These are phyloP conservation scores for Leptopilina syphax DNA, from an alignment of 2,888 invertebrate species.

Conservation along the genomic window DNA sequence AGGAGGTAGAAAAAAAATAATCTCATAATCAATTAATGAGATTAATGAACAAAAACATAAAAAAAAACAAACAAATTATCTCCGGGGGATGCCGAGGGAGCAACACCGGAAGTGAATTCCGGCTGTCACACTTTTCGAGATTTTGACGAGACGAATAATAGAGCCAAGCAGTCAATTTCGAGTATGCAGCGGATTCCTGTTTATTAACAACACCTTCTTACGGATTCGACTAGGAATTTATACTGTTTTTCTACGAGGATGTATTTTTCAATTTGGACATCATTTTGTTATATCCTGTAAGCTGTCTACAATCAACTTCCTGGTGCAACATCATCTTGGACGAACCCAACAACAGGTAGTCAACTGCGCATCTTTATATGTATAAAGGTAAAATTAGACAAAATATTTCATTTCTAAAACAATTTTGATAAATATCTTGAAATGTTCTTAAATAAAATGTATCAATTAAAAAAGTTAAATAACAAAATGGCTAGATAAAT, in stretches of 20 bases:
- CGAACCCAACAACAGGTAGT: neutral
- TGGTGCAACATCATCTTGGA: neutral
- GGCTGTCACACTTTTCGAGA: neutral
- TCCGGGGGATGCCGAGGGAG: neutral
- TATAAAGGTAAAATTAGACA: neutral
- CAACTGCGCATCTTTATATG: neutral
- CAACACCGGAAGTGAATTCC: neutral
- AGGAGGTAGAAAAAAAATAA: neutral
- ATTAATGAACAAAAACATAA: neutral
- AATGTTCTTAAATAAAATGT: neutral
- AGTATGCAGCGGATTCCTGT: neutral
- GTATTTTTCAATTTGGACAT: neutral
- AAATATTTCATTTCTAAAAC: neutral
- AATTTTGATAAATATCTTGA: neutral
- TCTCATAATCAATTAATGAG: neutral
- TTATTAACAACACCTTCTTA: neutral
- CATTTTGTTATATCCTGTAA: neutral
- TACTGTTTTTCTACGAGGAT: neutral
- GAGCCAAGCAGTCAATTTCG: neutral
- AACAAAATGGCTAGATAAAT: neutral
- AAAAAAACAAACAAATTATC: neutral
- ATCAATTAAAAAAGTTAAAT: neutral
- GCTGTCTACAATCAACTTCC: neutral
- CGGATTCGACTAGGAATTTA: neutral
- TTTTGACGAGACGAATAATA: slow-evolving; percentile 1